Evolutionary conservation across 2,797 vertebrate genomes (phyloP), one percentile per base, ranked within the genome.

Genomic region (Leptoclinus maculatus): DNA sequence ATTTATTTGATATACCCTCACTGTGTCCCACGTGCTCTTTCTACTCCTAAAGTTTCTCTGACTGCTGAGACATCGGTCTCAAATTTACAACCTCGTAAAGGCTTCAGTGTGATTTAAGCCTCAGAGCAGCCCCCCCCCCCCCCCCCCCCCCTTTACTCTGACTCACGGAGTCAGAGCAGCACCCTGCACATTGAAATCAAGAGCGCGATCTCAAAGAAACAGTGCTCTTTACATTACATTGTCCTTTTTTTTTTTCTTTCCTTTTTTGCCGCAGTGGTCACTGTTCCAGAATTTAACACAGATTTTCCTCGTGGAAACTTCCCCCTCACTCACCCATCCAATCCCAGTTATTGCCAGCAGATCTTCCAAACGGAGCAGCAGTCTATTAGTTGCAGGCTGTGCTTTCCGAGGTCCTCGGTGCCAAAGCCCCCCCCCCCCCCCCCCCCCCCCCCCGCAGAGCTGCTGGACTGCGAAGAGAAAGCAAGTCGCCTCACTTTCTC

Each of bases 21-120:
- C 76, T 23, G 66, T 90, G 66, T 90, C 88, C 73, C 74, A 80
- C 80, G 34, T 83, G 82, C 84, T 59, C 90, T 92, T 51, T 89
- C 78, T 64, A 47, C 85, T 90, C 75, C 84, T 88, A 64, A 93
- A 92, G 89, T 92, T 89, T 74, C 72, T 84, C 76, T 72, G 80
- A 83, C 91, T 89, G 82, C 85, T 14, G 77, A 84, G 94, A 88
- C 89, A 84, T 88, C 79, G 14, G 67, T 80, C 86, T 91, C 76
- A 75, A 83, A 94, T 95, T 94, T 95, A 95, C 88, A 82, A 41
- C 88, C 80, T 92, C 84, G 84, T 94, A 95, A 95, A 94, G 89
- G 76, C 78, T 81, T 93, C 89, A 81, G 67, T 17, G 63, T 95
- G 93, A 95, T 95, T 94, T 94, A 94, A 92, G 76, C 76, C 69